Evolutionary conservation across 2,113 vertebrate genomes (phyloP).

Genomic region (Vimba vimba): DNA sequence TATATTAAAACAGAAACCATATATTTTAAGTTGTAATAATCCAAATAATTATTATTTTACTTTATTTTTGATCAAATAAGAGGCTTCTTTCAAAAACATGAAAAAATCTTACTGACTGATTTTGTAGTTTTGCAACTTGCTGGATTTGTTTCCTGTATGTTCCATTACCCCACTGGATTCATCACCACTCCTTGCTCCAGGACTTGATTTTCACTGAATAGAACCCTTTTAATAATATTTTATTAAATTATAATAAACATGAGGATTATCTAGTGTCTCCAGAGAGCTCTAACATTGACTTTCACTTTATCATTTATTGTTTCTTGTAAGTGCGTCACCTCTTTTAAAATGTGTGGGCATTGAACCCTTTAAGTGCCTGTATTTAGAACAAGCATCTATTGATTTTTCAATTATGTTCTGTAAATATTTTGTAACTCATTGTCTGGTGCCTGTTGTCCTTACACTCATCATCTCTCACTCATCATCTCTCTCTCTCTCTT

Average conservation of each 20-base stretch:
- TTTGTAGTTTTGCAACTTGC: not conserved
- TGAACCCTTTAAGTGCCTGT: not conserved
- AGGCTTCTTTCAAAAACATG: not conserved
- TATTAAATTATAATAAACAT: not conserved
- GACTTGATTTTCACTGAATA: not conserved
- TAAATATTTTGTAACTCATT: not conserved
- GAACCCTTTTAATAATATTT: not conserved
- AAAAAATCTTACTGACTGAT: not conserved
- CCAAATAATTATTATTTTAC: not conserved
- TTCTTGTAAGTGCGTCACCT: not conserved
- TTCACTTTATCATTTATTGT: not conserved
- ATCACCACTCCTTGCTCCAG: not conserved
- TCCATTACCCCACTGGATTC: not conserved
- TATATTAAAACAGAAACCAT: no score
- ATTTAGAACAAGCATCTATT: not conserved
- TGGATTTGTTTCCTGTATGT: not conserved
- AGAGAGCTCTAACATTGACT: not conserved
- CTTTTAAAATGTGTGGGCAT: not conserved
- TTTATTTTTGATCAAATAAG: not conserved
- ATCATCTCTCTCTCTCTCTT: constrained; percentile 47
- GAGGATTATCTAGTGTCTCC: not conserved
- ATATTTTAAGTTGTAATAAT: not conserved
- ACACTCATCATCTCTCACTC: constrained; percentile 15
- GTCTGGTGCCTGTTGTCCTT: not conserved
- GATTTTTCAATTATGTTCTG: not conserved